These are phyloP conservation scores for Heliconius ismenius DNA, from an alignment of 2,888 invertebrate genomes.

Conservation along the genomic window DNA sequence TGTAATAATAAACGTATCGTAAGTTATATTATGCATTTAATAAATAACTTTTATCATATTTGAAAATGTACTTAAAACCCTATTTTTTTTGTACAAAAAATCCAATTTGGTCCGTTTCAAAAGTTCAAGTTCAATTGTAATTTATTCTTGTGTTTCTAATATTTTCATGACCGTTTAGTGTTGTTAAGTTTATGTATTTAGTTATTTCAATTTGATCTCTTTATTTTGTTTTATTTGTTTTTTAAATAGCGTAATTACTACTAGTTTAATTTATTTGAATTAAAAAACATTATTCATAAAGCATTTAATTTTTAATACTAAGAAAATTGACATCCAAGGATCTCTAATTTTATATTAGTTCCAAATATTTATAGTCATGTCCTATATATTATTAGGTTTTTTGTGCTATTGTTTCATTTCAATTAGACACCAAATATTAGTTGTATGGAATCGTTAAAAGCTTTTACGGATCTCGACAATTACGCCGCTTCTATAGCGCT, in stretches of 20 bases:
- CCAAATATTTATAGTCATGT: slow-evolving; percentile 77
- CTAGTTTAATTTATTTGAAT: slow-evolving; percentile 72
- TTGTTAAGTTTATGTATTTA: slow-evolving; percentile 75
- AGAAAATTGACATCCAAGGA: slow-evolving; percentile 60
- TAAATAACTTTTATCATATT: slow-evolving; percentile 17
- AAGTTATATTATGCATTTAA: slow-evolving; percentile 35
- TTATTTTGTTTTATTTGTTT: slow-evolving; percentile 71
- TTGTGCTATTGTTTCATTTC: slow-evolving; percentile 52
- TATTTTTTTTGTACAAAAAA: neutral
- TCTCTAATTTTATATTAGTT: slow-evolving; percentile 77
- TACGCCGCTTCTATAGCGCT: slow-evolving; percentile 8
- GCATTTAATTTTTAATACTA: slow-evolving; percentile 53
- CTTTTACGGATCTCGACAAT: slow-evolving; percentile 18
- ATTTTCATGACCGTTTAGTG: slow-evolving; percentile 53
- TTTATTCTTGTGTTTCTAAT: slow-evolving; percentile 34
- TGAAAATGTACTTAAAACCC: slow-evolving; percentile 27
- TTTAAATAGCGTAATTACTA: slow-evolving; percentile 60
- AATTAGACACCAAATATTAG: slow-evolving; percentile 79
- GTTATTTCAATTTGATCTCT: slow-evolving; percentile 78
- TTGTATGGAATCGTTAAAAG: slow-evolving; percentile 45
- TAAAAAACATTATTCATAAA: slow-evolving; percentile 48
- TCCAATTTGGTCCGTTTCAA: neutral
- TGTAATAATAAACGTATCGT: slow-evolving; percentile 35
- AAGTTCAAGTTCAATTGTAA: slow-evolving; percentile 1
- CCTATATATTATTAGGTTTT: slow-evolving; percentile 48